Evolutionary conservation across 53 echinoderm and acorn worm species (phyloP).

Genomic region (Holothuria scabra): DNA sequence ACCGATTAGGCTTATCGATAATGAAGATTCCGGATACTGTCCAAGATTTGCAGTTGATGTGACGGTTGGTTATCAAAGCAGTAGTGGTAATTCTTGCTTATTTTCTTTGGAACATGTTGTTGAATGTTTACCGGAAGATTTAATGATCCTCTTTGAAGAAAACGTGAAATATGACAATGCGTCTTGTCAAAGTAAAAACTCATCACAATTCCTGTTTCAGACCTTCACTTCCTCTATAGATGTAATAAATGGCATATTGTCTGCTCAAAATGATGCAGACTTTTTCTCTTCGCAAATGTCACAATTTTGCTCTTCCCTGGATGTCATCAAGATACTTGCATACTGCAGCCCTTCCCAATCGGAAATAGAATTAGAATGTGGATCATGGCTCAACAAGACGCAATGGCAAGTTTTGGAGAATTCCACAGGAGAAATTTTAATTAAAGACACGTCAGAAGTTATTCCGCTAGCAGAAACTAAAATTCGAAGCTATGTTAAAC

Average conservation of each 20-base stretch:
- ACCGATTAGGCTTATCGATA: not conserved
- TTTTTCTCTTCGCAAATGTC: too few species aligned
- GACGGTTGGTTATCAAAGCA: not conserved
- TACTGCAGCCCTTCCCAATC: not conserved
- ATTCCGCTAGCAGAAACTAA: not conserved
- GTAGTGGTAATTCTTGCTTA: not conserved
- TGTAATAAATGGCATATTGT: not conserved
- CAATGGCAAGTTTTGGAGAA: not conserved
- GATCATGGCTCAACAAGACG: not conserved
- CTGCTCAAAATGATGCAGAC: too few species aligned
- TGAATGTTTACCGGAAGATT: not conserved
- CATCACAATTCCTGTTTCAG: not conserved
- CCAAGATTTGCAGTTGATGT: not conserved
- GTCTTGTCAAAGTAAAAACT: not conserved
- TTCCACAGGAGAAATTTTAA: not conserved
- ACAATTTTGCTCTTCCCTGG: too few species aligned
- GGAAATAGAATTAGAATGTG: not conserved
- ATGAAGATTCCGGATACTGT: not conserved
- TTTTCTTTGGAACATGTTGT: not conserved
- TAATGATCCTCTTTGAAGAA: not conserved
- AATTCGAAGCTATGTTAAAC: not conserved
- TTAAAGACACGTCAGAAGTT: not conserved
- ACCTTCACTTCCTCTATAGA: not conserved
- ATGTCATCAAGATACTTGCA: not conserved
- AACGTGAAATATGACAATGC: not conserved